Evolutionary conservation across 2,888 invertebrate species (phyloP), one percentile per base, ranked within the genome.

Genomic region (Chesias legatella): DNA sequence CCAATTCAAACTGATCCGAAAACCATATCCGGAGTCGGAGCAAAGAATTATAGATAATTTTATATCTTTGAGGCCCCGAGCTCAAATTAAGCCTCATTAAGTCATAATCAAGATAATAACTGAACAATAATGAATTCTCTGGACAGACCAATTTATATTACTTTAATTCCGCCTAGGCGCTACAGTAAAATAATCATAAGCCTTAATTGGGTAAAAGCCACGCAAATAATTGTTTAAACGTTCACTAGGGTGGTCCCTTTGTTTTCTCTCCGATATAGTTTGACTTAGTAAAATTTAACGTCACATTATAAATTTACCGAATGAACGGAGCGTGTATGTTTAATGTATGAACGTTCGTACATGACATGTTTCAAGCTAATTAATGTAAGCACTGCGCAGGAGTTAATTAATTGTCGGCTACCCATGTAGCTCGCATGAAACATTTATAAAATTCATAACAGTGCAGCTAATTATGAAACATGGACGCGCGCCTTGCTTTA

Each of bases 371-470:
- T 63, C 66, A 53, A 60, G 64, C 67, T 84, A 85, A 83, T 84
- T 80, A 85, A 84, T 82, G 74, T 80, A 84, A 85, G 78, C 81
- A 67, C 63, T 71, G 79, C 70, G 68, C 75, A 68, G 67, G 73
- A 78, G 78, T 74, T 85, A 83, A 85, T 84, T 85, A 83, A 85
- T 77, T 85, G 84, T 78, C 76, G 77, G 71, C 74, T 73, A 69
- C 72, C 67, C 73, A 68, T 67, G 73, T 61, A 71, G 69, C 60
- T 69, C 67, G 68, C 80, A 84, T 84, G 81, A 84, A 84, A 83
- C 79, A 86, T 85, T 84, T 81, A 86, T 86, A 77, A 73, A 83
- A 82, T 82, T 85, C 85, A 86, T 86, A 86, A 84, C 85, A 76
- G 66, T 43, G 52, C 30, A 63, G 70, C 79, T 83, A 82, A 80